Percentiles rank a stretch among this genome's conserved stretches.
Evolutionary conservation across 2,888 invertebrate species (phyloP).

Genomic region (Hydrotaea cyrtoneurina): DNA sequence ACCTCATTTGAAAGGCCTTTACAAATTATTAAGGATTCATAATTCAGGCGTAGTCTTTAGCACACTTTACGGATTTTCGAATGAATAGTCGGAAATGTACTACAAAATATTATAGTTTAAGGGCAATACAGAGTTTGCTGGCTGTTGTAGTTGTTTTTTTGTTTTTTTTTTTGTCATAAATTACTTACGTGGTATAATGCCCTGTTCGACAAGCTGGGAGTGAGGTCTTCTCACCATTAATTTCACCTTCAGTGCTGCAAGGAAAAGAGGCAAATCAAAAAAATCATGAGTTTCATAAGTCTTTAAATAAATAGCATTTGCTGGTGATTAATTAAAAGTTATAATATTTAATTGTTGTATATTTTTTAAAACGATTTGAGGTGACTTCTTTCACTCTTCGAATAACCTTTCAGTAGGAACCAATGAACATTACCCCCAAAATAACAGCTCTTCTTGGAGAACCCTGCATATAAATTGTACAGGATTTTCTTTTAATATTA

Average conservation of each 20-base stretch:
- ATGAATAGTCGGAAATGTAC: background rate
- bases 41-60: background rate
- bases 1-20: background rate
- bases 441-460: too few species aligned
- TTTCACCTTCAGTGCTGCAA: conserved; percentile 97
- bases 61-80: background rate
- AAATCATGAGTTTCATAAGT: conserved; percentile 12
- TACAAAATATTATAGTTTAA: too few species aligned
- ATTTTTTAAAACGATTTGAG: background rate
- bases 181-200: conserved; percentile 99
- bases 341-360: conserved; percentile 1
- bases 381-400: background rate
- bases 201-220: conserved; percentile 97
- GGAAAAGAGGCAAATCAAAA: conserved; percentile 4
- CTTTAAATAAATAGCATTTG: background rate
- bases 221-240: conserved; percentile 96
- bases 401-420: background rate
- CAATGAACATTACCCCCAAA: too few species aligned
- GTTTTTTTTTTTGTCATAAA: background rate
- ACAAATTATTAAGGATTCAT: conserved; percentile 8
- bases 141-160: too few species aligned
- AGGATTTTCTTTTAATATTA: too few species aligned
- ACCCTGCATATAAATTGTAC: too few species aligned
- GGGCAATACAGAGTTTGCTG: too few species aligned
- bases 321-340: background rate